These are phyloP conservation scores for Psilopsiagon aymara DNA, from an alignment of 2,113 vertebrate species.

Conservation along the genomic window DNA sequence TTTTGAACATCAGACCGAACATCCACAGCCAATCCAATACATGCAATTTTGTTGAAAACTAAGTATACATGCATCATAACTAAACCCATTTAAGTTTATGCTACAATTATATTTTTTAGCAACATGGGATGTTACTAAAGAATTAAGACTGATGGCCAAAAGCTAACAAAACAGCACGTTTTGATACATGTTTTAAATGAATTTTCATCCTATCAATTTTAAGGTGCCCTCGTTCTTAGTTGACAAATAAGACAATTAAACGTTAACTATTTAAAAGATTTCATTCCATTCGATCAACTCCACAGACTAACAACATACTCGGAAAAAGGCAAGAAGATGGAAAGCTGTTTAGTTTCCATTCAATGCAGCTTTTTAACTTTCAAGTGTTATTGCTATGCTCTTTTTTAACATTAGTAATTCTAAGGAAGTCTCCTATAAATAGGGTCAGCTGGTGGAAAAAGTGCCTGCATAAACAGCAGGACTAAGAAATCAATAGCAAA, in stretches of 20 bases:
- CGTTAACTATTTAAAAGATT: background rate
- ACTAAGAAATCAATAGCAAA: background rate
- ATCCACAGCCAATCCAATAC: background rate
- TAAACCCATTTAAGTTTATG: background rate
- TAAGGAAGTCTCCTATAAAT: background rate
- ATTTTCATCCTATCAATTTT: background rate
- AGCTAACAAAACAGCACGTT: background rate
- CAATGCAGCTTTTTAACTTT: background rate
- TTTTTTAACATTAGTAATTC: background rate
- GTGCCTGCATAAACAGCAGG: background rate
- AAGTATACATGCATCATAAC: background rate
- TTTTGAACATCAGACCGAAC: background rate
- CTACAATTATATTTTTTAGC: background rate
- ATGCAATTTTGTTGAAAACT: rapidly evolving
- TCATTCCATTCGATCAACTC: background rate
- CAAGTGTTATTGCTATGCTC: background rate
- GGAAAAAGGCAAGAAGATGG: background rate
- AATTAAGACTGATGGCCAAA: background rate
- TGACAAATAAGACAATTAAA: background rate
- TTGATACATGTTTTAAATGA: rapidly evolving
- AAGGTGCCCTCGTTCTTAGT: background rate
- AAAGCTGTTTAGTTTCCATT: background rate
- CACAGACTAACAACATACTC: rapidly evolving
- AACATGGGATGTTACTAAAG: background rate
- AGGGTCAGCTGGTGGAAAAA: background rate